These are phyloP conservation scores for Distichodus sexfasciatus DNA, from an alignment of 2,797 vertebrate species.

Conservation along the genomic window DNA sequence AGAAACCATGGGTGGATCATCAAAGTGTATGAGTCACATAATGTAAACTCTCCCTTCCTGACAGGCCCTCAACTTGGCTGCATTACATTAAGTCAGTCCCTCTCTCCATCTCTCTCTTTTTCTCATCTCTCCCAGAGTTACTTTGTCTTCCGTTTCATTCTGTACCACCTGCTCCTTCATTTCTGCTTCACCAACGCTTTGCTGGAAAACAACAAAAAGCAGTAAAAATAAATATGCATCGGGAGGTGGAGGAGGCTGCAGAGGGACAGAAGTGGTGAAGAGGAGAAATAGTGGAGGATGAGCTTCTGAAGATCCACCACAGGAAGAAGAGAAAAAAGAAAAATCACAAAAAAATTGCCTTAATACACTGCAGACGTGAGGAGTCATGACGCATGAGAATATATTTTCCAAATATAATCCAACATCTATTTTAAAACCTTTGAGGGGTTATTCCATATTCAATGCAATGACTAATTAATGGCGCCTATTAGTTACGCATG, in stretches of 20 bases:
- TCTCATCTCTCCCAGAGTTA: constrained; percentile 32
- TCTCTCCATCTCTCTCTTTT: constrained; percentile 30
- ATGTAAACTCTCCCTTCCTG: constrained; percentile 52
- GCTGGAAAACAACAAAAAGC: constrained; percentile 62
- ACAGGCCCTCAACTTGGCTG: constrained; percentile 58
- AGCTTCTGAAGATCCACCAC: background rate
- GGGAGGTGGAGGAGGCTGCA: constrained; percentile 62
- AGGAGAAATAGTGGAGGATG: constrained; percentile 21
- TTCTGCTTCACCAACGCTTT: constrained; percentile 57
- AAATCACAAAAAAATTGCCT: constrained; percentile 20
- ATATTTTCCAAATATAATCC: constrained; percentile 37
- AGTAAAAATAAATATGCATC: constrained; percentile 70
- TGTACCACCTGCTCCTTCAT: constrained; percentile 52
- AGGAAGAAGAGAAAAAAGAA: constrained; percentile 3
- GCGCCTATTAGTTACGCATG: constrained; percentile 42
- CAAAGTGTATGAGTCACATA: constrained; percentile 66
- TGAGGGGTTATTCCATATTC: constrained; percentile 33
- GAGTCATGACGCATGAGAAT: constrained; percentile 26
- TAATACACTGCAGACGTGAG: constrained; percentile 27
- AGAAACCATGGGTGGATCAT: constrained; percentile 57
- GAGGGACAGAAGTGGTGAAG: constrained; percentile 24
- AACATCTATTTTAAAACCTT: constrained; percentile 40
- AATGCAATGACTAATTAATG: constrained; percentile 46
- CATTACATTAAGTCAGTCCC: constrained; percentile 59
- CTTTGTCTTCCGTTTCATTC: constrained; percentile 48